These are phyloP conservation scores for Eilema griseolum DNA, from an alignment of 2,888 invertebrate genomes.

Conservation along the genomic window DNA sequence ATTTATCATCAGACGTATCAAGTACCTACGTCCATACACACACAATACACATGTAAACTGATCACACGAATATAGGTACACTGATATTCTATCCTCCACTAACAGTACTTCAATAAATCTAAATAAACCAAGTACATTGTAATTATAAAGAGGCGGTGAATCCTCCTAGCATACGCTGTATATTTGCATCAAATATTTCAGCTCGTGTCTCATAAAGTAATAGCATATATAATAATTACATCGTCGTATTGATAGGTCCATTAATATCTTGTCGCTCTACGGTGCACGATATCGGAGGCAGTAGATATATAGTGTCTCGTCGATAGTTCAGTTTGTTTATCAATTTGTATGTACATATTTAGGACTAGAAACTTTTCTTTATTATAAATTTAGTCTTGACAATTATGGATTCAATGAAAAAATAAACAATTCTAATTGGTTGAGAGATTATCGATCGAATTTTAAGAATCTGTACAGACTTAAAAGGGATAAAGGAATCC, in stretches of 20 bases:
- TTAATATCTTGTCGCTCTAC: conserved; percentile 72
- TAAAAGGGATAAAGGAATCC: too few relatives aligned
- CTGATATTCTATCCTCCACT: conserved; percentile 70
- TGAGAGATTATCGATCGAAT: too few relatives aligned
- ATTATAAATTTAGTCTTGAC: not conserved
- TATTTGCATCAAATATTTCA: conserved; percentile 48
- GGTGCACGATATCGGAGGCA: conserved; percentile 27
- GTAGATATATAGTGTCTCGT: conserved; percentile 24
- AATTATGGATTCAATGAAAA: too few relatives aligned
- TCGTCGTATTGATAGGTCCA: conserved; percentile 79
- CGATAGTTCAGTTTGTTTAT: conserved; percentile 18
- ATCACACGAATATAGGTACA: conserved; percentile 47
- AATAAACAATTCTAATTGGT: too few relatives aligned
- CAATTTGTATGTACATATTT: not conserved
- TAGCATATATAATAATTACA: conserved; percentile 82
- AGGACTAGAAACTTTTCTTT: not conserved
- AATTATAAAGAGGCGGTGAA: conserved; percentile 74
- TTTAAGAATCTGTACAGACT: too few relatives aligned
- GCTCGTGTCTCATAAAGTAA: conserved; percentile 60
- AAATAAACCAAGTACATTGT: conserved; percentile 61
- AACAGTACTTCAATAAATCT: conserved; percentile 46
- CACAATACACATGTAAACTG: not conserved
- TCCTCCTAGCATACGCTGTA: conserved; percentile 67
- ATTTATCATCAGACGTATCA: too few relatives aligned
- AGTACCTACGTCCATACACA: not conserved